phyloP scores from a whole-genome alignment of 2,797 vertebrate genomes.

The Lagodon rhomboides region DNA sequence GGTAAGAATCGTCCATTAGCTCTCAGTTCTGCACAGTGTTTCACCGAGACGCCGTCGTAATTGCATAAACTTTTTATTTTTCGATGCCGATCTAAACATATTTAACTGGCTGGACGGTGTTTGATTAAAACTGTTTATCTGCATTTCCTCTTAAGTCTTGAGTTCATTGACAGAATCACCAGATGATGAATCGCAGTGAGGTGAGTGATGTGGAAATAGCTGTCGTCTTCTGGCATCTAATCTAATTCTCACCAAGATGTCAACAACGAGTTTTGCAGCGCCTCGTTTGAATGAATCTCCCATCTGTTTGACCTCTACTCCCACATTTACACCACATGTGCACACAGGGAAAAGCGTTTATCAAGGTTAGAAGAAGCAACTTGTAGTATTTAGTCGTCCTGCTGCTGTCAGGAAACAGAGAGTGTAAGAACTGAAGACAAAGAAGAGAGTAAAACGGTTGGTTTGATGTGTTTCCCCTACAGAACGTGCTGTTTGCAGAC shows the following conservation, averaged over 20 bases:
- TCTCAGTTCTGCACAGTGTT: conserved; percentile 27
- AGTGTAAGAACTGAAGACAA: background rate
- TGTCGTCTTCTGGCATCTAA: background rate
- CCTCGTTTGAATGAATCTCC: conserved; percentile 8
- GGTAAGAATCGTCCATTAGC: conserved; percentile 30
- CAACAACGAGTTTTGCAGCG: background rate
- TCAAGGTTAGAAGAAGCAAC: background rate
- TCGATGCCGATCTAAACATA: conserved; percentile 28
- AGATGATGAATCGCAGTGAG: conserved; percentile 12
- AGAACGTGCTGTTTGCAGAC: conserved; percentile 93
- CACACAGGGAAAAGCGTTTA: background rate
- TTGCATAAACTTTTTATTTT: conserved; percentile 51
- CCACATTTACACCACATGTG: conserved; percentile 1
- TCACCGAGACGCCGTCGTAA: conserved; percentile 18
- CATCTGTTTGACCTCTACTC: conserved; percentile 28
- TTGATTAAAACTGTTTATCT: conserved; percentile 44
- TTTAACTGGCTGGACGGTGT: conserved; percentile 4
- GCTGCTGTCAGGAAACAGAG: background rate
- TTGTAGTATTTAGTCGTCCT: background rate
- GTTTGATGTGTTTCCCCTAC: conserved; percentile 28
- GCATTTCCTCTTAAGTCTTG: conserved; percentile 1
- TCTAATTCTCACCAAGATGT: conserved; percentile 19
- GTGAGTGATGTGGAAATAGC: background rate
- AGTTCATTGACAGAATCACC: background rate
- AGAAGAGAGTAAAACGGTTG: background rate